Base-by-base conservation (phyloP, 2,888 invertebrate genomes). In the Limulus polyphemus region DNA sequence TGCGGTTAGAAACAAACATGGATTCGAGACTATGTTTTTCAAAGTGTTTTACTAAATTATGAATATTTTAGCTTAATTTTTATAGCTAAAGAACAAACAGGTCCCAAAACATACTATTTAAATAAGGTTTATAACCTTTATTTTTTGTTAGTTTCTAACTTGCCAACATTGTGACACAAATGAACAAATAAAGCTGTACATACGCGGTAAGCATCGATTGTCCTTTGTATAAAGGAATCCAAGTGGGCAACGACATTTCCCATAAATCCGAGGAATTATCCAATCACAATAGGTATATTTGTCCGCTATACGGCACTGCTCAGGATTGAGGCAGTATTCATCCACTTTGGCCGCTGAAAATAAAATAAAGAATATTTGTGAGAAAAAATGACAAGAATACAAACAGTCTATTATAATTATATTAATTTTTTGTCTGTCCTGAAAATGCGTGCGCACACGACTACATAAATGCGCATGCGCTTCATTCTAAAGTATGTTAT, bases 241-340 rank as follows among this genome's bases (percentile, higher is more conserved):
- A 11, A 83, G 76, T 69, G 85, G 84, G 74, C 92, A 92, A 65
- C 87, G 84, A 73, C 92, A 93, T 72, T 89, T 83, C 57, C 92
- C 92, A 74, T 91, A 90, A 12, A 92, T 82, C 75, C 90, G 88
- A 47, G 90, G 89, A 70, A 93, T 90, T 59, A 90, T 82, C 75
- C 88, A 92, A 76, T 90, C 90, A 73, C 92, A 93, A 73, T 89
- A 87, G 68, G 88, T 88, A 73, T 87, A 84, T 66, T 81, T 82
- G 71, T 88, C 88, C 83, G 86, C 88, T 72, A 91, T 81, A 65
- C 85, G 84, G 75, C 92, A 93, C 75, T 92, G 92, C 65, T 87
- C 86, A 75, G 91, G 88, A 73, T 88, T 90, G 78, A 91, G 90
- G 76, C 92, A 93, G 51, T 90, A 88, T 70, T 89, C 86, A 62